phyloP scores from a whole-genome alignment of 2,888 invertebrate genomes.

The Napeogenes sylphis region DNA sequence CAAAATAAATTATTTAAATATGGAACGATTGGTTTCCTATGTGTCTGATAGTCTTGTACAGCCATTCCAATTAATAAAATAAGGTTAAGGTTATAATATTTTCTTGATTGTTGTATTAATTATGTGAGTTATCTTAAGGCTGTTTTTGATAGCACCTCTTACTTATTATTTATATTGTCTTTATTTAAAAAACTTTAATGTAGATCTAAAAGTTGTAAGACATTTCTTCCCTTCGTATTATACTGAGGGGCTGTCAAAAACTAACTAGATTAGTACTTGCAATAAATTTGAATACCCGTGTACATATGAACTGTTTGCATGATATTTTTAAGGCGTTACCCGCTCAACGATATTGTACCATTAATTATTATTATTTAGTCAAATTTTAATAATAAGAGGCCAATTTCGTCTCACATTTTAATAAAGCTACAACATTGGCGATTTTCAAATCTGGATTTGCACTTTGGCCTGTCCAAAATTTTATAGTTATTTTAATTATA shows the following conservation, averaged over 20 bases:
- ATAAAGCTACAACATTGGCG: constrained; percentile 15
- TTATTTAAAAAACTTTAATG: constrained; percentile 9
- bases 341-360: constrained; percentile 70
- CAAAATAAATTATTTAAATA: constrained; percentile 59
- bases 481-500: no score
- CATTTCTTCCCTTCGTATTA: neutral
- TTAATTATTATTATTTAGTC: constrained; percentile 54
- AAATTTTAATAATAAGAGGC: constrained; percentile 52
- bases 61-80: constrained; percentile 51
- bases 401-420: constrained; percentile 34
- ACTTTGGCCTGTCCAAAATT: no score
- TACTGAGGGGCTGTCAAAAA: constrained; percentile 39
- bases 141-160: constrained; percentile 27
- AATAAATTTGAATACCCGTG: constrained; percentile 44
- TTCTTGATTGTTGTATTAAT: constrained; percentile 61
- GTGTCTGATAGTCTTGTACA: constrained; percentile 74
- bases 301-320: constrained; percentile 66
- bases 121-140: constrained; percentile 22
- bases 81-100: constrained; percentile 50
- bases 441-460: constrained; percentile 5
- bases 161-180: constrained; percentile 1
- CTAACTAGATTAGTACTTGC: constrained; percentile 34
- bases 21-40: constrained; percentile 48
- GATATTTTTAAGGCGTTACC: constrained; percentile 65
- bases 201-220: constrained; percentile 16